phyloP scores from a whole-genome alignment of 1,140 invertebrate genomes.

The Zaprionus nigranus region DNA sequence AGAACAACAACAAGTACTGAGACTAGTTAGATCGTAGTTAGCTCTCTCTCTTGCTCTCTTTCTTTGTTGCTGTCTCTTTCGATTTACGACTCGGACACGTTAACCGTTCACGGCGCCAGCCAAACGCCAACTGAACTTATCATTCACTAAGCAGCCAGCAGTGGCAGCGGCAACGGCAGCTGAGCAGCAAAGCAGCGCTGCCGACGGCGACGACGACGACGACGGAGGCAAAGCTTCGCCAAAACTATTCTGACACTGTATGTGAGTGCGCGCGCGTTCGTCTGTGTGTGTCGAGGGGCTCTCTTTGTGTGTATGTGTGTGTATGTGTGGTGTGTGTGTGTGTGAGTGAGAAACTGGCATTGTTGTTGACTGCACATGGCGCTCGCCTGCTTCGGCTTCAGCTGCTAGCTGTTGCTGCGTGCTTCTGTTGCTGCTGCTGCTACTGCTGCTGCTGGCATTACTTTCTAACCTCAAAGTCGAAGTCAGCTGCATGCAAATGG shows the following conservation, averaged over 20 bases:
- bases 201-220: constrained; percentile 8
- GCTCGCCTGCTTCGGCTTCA: constrained; percentile 18
- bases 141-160: constrained; percentile 60
- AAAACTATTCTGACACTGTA: constrained; percentile 13
- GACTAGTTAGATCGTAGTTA: constrained; percentile 16
- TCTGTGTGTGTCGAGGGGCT: constrained; percentile 30
- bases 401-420: not conserved
- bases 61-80: constrained; percentile 17
- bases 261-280: constrained; percentile 8
- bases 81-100: constrained; percentile 29
- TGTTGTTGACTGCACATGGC: constrained; percentile 72
- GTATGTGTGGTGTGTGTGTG: not conserved
- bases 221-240: constrained; percentile 27
- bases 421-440: not conserved
- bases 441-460: constrained; percentile 22
- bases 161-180: not conserved
- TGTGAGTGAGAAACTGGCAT: constrained; percentile 29
- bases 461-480: constrained; percentile 32
- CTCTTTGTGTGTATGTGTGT: constrained; percentile 2
- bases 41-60: not conserved
- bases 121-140: constrained; percentile 81
- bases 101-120: constrained; percentile 75
- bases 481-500: constrained; percentile 52
- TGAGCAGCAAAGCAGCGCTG: not conserved
- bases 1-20: constrained; percentile 1